Percentiles rank a stretch among this genome's conserved stretches.
Conservation (phyloP, 2,797 vertebrate genomes). For the Pantherophis alleghaniensis region DNA sequence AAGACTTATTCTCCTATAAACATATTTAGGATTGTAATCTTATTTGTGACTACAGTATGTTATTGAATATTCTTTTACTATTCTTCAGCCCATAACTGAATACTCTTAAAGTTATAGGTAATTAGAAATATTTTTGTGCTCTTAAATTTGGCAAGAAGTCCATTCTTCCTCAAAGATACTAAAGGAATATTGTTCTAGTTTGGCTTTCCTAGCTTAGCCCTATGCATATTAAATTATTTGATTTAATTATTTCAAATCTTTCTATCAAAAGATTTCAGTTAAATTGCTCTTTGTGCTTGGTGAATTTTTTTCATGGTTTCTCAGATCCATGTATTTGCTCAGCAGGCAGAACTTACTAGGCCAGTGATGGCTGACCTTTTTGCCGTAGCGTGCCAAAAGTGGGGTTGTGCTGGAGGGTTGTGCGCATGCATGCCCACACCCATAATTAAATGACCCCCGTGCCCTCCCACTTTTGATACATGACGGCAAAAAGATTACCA, state of each 20-base stretch:
- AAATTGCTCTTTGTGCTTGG: background rate
- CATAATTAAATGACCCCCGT: too few species aligned
- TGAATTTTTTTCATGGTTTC: background rate
- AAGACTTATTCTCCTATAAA: too few species aligned
- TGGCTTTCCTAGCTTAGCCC: background rate
- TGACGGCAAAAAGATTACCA: too few species aligned
- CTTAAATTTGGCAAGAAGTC: background rate
- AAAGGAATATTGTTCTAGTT: background rate
- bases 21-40: background rate
- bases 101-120: background rate
- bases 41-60: background rate
- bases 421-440: too few species aligned
- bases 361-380: too few species aligned
- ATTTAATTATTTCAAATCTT: background rate
- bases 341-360: background rate
- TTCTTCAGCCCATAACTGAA: background rate
- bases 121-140: background rate
- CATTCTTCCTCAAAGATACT: background rate
- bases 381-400: too few species aligned
- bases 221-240: background rate
- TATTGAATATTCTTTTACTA: background rate
- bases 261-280: background rate
- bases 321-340: background rate
- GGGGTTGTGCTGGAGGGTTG: too few species aligned
- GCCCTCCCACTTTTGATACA: too few species aligned